These are phyloP conservation scores for Pristionchus japonicus DNA, from an alignment of 2,888 invertebrate species.

Conservation along the genomic window DNA sequence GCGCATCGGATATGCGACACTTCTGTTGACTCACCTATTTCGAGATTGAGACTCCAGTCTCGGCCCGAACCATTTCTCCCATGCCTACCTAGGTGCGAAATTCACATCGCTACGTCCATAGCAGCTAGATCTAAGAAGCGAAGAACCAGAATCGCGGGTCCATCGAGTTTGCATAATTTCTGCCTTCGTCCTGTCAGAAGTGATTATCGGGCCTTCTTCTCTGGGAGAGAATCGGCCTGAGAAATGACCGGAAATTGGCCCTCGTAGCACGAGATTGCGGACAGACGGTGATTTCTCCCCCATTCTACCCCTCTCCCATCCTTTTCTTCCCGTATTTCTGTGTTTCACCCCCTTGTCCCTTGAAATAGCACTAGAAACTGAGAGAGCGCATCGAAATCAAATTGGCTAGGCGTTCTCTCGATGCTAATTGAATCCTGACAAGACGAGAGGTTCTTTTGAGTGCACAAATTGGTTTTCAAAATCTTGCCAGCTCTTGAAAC, in stretches of 20 bases:
- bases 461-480: background rate
- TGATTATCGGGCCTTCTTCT: slow-evolving; percentile 18
- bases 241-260: background rate
- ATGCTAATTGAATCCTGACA: background rate
- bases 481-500: background rate
- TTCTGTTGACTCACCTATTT: background rate
- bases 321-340: background rate
- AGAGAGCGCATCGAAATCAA: no score
- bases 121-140: no score
- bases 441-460: background rate
- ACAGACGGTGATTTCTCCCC: background rate
- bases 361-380: background rate
- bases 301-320: background rate
- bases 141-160: background rate
- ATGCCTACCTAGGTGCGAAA: no score
- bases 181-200: background rate
- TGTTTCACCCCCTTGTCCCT: background rate
- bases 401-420: background rate
- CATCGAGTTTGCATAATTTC: slow-evolving; percentile 5
- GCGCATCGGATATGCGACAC: background rate
- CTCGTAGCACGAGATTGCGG: background rate
- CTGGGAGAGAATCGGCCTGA: background rate
- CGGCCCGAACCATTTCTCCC: no score
- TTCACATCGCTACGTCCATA: no score
- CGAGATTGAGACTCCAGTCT: background rate